Conservation (phyloP, 2,113 vertebrate genomes). For the Conger conger region DNA sequence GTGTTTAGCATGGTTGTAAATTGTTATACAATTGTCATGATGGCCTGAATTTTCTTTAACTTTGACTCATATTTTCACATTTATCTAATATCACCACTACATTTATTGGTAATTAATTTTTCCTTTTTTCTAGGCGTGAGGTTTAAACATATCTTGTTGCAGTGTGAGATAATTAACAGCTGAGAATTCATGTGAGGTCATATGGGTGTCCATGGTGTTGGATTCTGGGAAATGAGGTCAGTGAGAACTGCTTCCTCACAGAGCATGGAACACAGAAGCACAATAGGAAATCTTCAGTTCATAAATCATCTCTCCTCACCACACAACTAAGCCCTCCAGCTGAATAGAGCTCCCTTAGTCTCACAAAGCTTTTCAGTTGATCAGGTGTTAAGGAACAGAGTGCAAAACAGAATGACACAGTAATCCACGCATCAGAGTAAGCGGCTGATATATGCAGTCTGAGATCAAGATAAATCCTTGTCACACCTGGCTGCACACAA, state of each 20-base stretch:
- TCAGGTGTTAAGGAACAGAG: not conserved
- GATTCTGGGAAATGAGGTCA: constrained; percentile 4
- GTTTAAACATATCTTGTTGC: not conserved
- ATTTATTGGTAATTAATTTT: too few relatives aligned
- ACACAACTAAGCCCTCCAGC: not conserved
- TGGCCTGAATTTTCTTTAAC: not conserved
- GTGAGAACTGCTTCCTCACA: not conserved
- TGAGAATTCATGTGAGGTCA: not conserved
- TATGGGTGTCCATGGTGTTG: not conserved
- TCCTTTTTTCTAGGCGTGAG: too few relatives aligned
- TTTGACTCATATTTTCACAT: not conserved
- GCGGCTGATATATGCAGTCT: not conserved
- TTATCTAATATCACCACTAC: not conserved
- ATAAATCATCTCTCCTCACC: not conserved
- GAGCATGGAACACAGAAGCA: not conserved
- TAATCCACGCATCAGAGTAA: not conserved
- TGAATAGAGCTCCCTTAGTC: not conserved
- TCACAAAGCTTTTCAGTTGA: not conserved
- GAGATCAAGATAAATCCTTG: not conserved
- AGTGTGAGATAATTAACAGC: not conserved
- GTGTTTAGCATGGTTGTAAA: not conserved
- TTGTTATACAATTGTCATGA: not conserved
- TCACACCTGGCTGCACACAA: not conserved
- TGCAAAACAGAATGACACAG: not conserved
- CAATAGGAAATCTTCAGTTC: not conserved